Conservation (phyloP, 2,113 vertebrate genomes). For the Ceratotherium simum region DNA sequence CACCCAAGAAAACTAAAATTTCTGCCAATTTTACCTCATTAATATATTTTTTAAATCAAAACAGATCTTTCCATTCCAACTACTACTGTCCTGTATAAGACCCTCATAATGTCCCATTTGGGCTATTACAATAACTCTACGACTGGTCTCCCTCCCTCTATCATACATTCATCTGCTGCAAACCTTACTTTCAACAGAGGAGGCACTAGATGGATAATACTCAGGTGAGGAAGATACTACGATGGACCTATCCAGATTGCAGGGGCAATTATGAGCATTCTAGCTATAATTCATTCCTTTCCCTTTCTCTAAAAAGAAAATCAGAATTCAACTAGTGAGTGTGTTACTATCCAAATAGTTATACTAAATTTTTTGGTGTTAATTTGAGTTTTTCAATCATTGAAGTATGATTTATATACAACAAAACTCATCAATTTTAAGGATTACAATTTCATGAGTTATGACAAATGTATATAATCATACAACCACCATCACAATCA, state of each 20-base stretch:
- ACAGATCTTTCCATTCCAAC: not conserved
- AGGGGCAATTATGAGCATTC: not conserved
- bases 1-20: not conserved
- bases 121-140: not conserved
- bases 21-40: not conserved
- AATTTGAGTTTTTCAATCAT: not conserved
- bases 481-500: not conserved
- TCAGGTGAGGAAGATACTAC: not conserved
- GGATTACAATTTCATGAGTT: not conserved
- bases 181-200: not conserved
- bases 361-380: not conserved
- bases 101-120: not conserved
- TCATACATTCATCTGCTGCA: not conserved
- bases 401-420: not conserved
- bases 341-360: not conserved
- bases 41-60: not conserved
- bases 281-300: not conserved
- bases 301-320: not conserved
- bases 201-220: not conserved
- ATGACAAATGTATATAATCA: not conserved
- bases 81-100: not conserved
- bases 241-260: not conserved
- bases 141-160: not conserved
- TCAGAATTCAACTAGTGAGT: not conserved
- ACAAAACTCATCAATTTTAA: not conserved